These are phyloP conservation scores for Melanargia galathea DNA, from an alignment of 2,888 invertebrate genomes.

Conservation along the genomic window DNA sequence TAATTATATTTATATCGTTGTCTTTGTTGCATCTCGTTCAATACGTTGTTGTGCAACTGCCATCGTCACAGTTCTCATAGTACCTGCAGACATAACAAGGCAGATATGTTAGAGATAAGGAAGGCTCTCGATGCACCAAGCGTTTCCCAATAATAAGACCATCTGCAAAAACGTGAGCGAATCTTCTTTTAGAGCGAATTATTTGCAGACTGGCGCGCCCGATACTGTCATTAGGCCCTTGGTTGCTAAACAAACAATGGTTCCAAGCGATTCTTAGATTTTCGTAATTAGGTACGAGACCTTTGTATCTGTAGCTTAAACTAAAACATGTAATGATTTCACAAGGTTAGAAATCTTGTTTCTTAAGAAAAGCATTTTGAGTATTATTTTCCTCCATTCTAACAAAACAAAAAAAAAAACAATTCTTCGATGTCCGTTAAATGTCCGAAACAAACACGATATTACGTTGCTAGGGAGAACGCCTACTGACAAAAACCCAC, in stretches of 20 bases:
- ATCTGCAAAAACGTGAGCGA: slow-evolving; percentile 76
- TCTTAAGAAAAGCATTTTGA: not conserved
- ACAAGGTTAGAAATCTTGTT: too few relatives aligned
- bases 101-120: slow-evolving; percentile 67
- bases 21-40: slow-evolving; percentile 37
- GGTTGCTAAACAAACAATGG: slow-evolving; percentile 51
- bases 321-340: too few relatives aligned
- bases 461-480: not conserved
- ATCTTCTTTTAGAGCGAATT: too few relatives aligned
- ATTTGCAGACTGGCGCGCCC: slow-evolving; percentile 59
- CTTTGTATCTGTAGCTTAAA: not conserved
- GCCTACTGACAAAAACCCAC: slow-evolving; percentile 1
- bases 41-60: slow-evolving; percentile 58
- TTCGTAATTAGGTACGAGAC: not conserved
- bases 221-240: slow-evolving; percentile 65
- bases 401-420: too few relatives aligned
- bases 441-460: too few relatives aligned
- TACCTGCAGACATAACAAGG: slow-evolving; percentile 71
- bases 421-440: not conserved
- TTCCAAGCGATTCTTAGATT: not conserved
- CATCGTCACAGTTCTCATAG: slow-evolving; percentile 72
- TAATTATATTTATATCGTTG: slow-evolving; percentile 37
- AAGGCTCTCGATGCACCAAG: slow-evolving; percentile 62
- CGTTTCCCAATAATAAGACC: slow-evolving; percentile 74
- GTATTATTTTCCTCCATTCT: too few relatives aligned